Percentiles rank a stretch among this genome's conserved stretches.
phyloP scores from a whole-genome alignment of 1,140 invertebrate genomes.

The Melipona quadrifasciata region DNA sequence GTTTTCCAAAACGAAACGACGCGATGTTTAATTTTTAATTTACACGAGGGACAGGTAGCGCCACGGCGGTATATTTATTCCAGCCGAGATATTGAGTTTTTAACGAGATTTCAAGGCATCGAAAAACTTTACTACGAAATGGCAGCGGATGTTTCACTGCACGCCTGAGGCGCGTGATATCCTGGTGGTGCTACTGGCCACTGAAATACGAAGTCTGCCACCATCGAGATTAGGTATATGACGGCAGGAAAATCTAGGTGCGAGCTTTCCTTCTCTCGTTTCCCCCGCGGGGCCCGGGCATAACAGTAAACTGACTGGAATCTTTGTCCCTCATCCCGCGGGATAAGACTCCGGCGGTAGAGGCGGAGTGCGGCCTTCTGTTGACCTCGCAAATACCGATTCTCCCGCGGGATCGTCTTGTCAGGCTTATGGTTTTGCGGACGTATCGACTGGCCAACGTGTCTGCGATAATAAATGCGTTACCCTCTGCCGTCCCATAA shows the following conservation, averaged over 20 bases:
- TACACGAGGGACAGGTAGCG: too few relatives aligned
- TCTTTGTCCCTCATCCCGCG: constrained; percentile 60
- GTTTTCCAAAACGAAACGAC: too few relatives aligned
- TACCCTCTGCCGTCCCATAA: background rate
- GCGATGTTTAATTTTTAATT: background rate
- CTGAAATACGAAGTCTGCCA: constrained; percentile 56
- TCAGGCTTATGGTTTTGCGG: constrained; percentile 54
- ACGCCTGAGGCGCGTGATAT: constrained; percentile 59
- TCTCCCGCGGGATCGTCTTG: constrained; percentile 47
- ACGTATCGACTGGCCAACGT: constrained; percentile 36
- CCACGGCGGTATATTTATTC: constrained; percentile 1
- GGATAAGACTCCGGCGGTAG: constrained; percentile 57
- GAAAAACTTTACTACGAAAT: constrained; percentile 53
- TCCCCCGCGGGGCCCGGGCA: constrained; percentile 45
- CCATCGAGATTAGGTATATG: constrained; percentile 68
- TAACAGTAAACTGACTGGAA: constrained; percentile 67
- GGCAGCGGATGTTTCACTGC: constrained; percentile 60
- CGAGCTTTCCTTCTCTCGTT: constrained; percentile 60
- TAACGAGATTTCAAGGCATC: constrained; percentile 27
- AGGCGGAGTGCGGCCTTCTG: constrained; percentile 50
- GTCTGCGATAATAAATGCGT: constrained; percentile 22
- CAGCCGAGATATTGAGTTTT: constrained; percentile 22
- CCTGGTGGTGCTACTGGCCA: constrained; percentile 34
- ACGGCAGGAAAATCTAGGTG: constrained; percentile 61
- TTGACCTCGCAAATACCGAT: constrained; percentile 66